These are phyloP conservation scores for Sminthopsis crassicaudata DNA, from an alignment of 2,113 vertebrate species.

Conservation along the genomic window DNA sequence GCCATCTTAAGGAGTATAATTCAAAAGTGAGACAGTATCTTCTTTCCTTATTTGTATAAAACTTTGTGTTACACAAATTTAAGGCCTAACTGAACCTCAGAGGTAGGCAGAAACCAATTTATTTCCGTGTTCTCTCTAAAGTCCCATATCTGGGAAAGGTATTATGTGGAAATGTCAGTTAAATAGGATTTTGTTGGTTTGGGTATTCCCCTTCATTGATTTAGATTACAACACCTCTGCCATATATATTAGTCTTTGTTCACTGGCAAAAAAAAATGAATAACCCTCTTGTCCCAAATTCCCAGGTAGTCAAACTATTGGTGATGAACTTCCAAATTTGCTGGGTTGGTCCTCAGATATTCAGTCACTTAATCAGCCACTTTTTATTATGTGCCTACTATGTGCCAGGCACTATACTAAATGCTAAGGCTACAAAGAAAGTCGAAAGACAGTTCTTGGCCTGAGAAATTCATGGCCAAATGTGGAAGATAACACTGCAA, in stretches of 20 bases:
- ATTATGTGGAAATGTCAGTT: not conserved
- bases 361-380: not conserved
- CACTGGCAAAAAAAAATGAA: not conserved
- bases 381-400: not conserved
- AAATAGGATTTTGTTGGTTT: not conserved
- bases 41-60: not conserved
- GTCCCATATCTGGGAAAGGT: not conserved
- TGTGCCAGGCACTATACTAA: not conserved
- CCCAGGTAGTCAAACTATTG: not conserved
- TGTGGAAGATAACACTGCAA: not conserved
- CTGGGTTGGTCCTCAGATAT: not conserved
- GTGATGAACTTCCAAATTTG: not conserved
- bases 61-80: not conserved
- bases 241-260: not conserved
- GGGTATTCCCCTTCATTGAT: not conserved
- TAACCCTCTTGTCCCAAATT: not conserved
- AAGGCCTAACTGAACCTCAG: not conserved
- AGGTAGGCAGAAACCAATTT: not conserved
- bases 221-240: not conserved
- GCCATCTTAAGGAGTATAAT: not conserved
- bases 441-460: not conserved
- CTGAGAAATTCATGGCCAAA: not conserved
- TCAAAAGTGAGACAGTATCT: not conserved
- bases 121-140: not conserved
- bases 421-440: not conserved